A percentile compares a stretch with the other conserved stretches of the same genome.
phyloP scores from a whole-genome alignment of 1,140 invertebrate genomes.

The Drosophila busckii region DNA sequence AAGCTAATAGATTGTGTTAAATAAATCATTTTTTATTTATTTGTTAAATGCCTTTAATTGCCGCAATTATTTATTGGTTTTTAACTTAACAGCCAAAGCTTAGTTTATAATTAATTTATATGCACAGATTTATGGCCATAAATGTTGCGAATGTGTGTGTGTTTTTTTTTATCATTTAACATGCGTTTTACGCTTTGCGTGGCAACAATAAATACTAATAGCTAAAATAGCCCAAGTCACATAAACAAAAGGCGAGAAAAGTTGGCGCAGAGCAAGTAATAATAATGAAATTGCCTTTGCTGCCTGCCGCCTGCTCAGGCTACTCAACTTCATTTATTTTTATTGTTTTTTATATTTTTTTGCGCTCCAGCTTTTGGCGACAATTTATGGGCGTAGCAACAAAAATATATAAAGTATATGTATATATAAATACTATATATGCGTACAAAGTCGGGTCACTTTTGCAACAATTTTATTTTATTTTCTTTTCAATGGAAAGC shows the following conservation, averaged over 20 bases:
- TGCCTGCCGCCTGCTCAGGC: background rate
- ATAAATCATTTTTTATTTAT: too few species aligned
- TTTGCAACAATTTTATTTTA: conserved; percentile 47
- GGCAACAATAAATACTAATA: conserved; percentile 58
- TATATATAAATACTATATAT: conserved; percentile 16
- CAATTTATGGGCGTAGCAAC: conserved; percentile 62
- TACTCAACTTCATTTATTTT: conserved; percentile 73
- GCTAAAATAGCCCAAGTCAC: conserved; percentile 37
- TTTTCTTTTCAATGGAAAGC: conserved; percentile 54
- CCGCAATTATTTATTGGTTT: background rate
- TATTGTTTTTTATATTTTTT: conserved; percentile 67
- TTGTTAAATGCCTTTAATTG: too few species aligned
- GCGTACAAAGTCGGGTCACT: conserved; percentile 9
- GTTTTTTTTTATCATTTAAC: conserved; percentile 48
- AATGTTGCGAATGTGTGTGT: conserved; percentile 10
- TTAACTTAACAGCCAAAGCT: background rate
- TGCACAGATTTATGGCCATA: conserved; percentile 37
- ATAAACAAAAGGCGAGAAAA: conserved; percentile 61
- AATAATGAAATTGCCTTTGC: conserved; percentile 64
- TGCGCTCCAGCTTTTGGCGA: conserved; percentile 62
- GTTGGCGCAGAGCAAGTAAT: conserved; percentile 50
- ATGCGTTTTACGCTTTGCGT: conserved; percentile 10
- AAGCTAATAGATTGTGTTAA: too few species aligned
- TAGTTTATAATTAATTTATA: too few species aligned
- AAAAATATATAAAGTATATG: conserved; percentile 43